Conservation (phyloP, 2,797 vertebrate species). For the Ptychadena robeensis region DNA sequence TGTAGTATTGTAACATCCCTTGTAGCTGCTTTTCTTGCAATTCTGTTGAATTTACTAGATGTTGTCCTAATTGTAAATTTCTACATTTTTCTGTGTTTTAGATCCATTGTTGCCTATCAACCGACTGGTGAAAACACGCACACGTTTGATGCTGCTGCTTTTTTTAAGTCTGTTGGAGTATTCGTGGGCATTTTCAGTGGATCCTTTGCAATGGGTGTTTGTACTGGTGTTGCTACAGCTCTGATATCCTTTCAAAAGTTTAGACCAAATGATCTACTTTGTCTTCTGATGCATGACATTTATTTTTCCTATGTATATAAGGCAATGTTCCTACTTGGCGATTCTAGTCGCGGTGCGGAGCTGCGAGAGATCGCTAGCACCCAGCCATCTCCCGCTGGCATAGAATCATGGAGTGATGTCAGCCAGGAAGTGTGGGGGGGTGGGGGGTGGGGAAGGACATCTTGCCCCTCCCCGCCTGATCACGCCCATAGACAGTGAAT, state of each 20-base stretch:
- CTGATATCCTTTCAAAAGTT: conserved; percentile 89
- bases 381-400: too few relatives aligned
- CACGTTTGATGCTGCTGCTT: conserved; percentile 92
- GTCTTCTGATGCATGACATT: not conserved
- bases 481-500: too few relatives aligned
- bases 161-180: conserved; percentile 95
- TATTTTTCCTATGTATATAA: too few relatives aligned
- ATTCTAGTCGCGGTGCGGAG: too few relatives aligned
- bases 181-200: conserved; percentile 98
- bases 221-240: conserved; percentile 92
- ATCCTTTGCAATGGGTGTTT: conserved; percentile 95
- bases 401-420: too few relatives aligned
- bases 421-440: too few relatives aligned
- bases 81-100: conserved; percentile 64
- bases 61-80: not conserved
- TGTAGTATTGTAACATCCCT: too few relatives aligned
- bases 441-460: too few relatives aligned
- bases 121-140: conserved; percentile 90
- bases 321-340: too few relatives aligned
- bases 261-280: not conserved
- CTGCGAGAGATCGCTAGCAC: too few relatives aligned
- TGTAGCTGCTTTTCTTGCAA: not conserved
- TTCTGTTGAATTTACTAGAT: not conserved
- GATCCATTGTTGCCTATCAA: conserved; percentile 95
- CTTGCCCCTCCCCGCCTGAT: too few relatives aligned